Evolutionary conservation across 2,888 invertebrate genomes (phyloP), one percentile per base, ranked within the genome.

Genomic region (Eumacrocentrus americanus): DNA sequence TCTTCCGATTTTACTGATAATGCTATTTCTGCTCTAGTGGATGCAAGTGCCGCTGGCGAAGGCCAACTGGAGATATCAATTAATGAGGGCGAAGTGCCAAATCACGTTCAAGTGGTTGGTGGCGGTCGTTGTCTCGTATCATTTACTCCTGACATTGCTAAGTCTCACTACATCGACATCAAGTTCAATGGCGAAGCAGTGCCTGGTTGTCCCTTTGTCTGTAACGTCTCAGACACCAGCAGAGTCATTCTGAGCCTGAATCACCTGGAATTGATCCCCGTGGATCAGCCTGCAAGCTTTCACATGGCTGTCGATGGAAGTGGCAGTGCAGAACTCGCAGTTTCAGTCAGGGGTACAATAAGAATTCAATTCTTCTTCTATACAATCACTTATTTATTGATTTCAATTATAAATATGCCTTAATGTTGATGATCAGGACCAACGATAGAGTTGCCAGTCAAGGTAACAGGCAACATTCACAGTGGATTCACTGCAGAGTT

Each of bases 41-140:
- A 98, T 83, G 98, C 98, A 50, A 95, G 94, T 78, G 94, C 95
- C 77, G 98, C 98, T 53, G 99, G 99, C 38, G 98, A 98, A 85
- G 99, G 99, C 51, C 98, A 98, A 83, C 85, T 99, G 75, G 98
- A 99, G 86, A 99, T 99, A 77, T 97, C 97, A 73, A 97, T 99
- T 79, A 98, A 99, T 82, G 96, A 97, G 83, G 98, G 98, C 69
- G 95, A 97, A 85, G 95, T 99, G 64, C 98, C 98, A 48, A 99
- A 99, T 85, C 96, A 97, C 81, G 98, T 98, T 20, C 91, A 92
- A 84, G 96, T 97, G 55, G 93, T 98, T 12, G 96, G 96, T 25
- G 95, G 96, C 48, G 98, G 97, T 51, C 88, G 94, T 67, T 97
- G 96, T 76, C 86, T 95, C 48, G 96, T 97, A 29, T 94, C 93